Base-by-base conservation (phyloP, 1,140 invertebrate species). In the Schlechtendalia chinensis region DNA sequence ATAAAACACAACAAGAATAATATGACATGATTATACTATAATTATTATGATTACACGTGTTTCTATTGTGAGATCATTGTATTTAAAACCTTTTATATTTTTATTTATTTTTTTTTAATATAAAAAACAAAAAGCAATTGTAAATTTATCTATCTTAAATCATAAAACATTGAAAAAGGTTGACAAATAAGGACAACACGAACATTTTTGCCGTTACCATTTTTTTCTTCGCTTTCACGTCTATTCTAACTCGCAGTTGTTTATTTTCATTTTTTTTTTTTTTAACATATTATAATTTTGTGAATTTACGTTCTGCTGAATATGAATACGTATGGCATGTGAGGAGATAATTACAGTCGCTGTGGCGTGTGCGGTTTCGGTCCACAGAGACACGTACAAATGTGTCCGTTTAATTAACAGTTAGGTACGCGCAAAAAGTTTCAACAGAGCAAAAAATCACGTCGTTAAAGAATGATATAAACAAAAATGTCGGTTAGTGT, bases 91-190 rank as follows among this genome's bases (percentile, higher is more conserved):
- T 67, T 67, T 67, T 67, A 45, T 19, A 45, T 12, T 67, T 45
- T 45, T 45, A 69, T 12, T 67, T 45, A 45, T 45, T 10, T 45
- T 45, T 45, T 45, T 10, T 45, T 19, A 4, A 19, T 0, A 39
- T 39, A 45, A 32, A 39, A 19, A 67, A 5, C 16, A 69, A 45
- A 24, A 47, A 17, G n/a, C 39, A 67, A 69, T 69, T 69, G 39
- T 47, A 47, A 69, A 47, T 69, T 12, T 50, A 47, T 47, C 65
- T 47, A 47, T 69, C 32, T 47, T 29, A 47, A 69, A 47, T 69
- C 65, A 69, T 47, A 69, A 50, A 50, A 69, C 65, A 47, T 69
- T 69, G 32, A 47, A 69, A 69, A 69, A 69, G 65, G 65, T 69
- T 69, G 65, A 69, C 39, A 69, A 69, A 11, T 22, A n/a, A n/a